Percentiles rank a stretch among this genome's conserved stretches.
phyloP scores from a whole-genome alignment of 2,797 vertebrate genomes.

The Phyllotis vaccarum region DNA sequence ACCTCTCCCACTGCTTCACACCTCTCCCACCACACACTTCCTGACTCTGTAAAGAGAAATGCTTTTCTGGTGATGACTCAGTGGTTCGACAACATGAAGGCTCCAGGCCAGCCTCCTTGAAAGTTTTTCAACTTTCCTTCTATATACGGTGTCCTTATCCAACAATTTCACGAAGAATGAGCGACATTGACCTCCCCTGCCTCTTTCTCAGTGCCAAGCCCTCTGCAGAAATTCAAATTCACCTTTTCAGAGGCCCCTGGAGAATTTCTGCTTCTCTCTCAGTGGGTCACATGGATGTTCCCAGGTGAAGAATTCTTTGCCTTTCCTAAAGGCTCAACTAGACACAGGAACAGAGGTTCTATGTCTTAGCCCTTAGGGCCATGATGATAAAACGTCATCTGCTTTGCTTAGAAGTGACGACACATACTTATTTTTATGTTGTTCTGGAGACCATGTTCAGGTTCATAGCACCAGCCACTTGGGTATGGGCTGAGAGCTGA shows the following conservation, averaged over 20 bases:
- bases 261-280: not conserved
- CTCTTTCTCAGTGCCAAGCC: not conserved
- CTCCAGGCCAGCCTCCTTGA: not conserved
- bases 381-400: not conserved
- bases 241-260: not conserved
- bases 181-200: fast-evolving
- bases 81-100: not conserved
- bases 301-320: not conserved
- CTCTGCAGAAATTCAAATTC: not conserved
- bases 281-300: fast-evolving
- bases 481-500: not conserved
- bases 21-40: not conserved
- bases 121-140: not conserved
- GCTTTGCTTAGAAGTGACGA: not conserved
- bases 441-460: not conserved
- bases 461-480: not conserved
- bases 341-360: not conserved
- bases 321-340: not conserved
- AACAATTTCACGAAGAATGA: not conserved
- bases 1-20: not conserved
- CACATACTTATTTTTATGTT: not conserved
- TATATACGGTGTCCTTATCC: fast-evolving
- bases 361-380: not conserved
- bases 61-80: not conserved
- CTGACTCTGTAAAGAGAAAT: not conserved